Evolutionary conservation across 2,113 vertebrate species (phyloP), one percentile per base, ranked within the genome.

Genomic region (Pimephales promelas): DNA sequence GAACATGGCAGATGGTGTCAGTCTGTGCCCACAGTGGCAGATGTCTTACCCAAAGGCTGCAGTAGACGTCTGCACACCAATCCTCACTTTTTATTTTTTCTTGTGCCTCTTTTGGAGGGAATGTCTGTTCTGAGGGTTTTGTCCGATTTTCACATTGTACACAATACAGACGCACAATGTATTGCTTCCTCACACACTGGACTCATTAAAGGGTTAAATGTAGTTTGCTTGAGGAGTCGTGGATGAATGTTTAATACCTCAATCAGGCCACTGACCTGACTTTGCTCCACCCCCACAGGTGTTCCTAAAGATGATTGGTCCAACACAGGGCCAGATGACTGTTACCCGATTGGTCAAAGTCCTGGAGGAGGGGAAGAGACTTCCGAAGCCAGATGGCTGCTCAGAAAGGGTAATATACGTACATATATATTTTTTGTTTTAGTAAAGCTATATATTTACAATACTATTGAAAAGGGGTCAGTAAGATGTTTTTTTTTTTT

Each of bases 321-420:
- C 90, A 43, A 96, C 94, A 7, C 97, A 99, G 0, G 98, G 98
- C 34, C 97, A 98, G 94, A 98, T 99, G 97, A 98, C 96, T 0
- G 95, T 99, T 18, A 95, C 97, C 0, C 93, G 96, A 83, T 90
- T 99, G 82, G 95, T 99, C 84, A 91, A 93, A 0, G 90, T 95
- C 68, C 79, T 99, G 86, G 93, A 95, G 59, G 96, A 97, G 0
- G 96, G 96, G 5, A 95, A 91, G 40, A 94, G 97, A 14, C 79
- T 99, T 91, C 96, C 97, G 0, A 92, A 94, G 16, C 97, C 97
- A 0, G 92, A 94, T 0, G 85, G 49, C 86, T 98, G 97, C 84
- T 94, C 96, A 0, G 95, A 96, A 77, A 91, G 92, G 91, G 98
- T 99, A 94, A 83, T 70, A 20, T 6, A 61, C 24, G 22, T 20